Evolutionary conservation across 2,113 vertebrate species (phyloP).

Genomic region (Todiramphus saurophagus): DNA sequence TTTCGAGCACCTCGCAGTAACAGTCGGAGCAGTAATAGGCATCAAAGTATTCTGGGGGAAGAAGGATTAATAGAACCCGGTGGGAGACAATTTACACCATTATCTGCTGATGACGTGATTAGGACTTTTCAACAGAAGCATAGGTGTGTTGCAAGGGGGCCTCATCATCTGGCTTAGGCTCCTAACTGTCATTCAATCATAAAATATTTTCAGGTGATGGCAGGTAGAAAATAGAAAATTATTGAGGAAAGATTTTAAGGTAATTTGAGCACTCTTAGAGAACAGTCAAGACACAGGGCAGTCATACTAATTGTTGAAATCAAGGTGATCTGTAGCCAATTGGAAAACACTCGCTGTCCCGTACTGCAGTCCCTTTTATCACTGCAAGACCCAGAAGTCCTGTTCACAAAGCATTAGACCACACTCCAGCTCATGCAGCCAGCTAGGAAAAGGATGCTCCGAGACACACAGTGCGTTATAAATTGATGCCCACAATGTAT

Average conservation of each 20-base stretch:
- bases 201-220: background rate
- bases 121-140: background rate
- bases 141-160: background rate
- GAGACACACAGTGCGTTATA: background rate
- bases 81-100: background rate
- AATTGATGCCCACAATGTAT: background rate
- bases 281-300: background rate
- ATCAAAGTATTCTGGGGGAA: background rate
- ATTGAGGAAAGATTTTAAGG: background rate
- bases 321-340: background rate
- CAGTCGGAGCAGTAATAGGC: background rate
- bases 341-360: background rate
- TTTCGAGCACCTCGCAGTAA: background rate
- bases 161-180: background rate
- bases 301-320: background rate
- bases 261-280: background rate
- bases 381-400: slow-evolving; percentile 10
- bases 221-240: background rate
- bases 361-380: background rate
- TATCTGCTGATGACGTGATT: background rate
- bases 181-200: background rate
- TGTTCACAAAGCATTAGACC: background rate
- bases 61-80: slow-evolving; percentile 24
- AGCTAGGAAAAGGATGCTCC: background rate
- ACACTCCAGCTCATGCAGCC: background rate